phyloP scores from a whole-genome alignment of 2,113 vertebrate genomes.

The Fukomys damarensis region DNA sequence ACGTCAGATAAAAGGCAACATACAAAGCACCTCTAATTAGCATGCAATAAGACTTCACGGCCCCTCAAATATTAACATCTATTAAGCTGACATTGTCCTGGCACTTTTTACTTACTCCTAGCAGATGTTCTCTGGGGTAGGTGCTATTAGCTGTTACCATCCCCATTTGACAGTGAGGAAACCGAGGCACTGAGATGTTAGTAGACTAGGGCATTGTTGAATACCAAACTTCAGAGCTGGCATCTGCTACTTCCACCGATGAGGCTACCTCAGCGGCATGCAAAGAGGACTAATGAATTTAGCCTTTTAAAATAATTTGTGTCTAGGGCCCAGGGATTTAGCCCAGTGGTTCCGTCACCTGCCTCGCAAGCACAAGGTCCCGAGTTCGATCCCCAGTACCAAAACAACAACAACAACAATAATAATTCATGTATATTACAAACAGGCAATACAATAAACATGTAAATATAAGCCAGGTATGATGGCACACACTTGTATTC shows the following conservation, averaged over 20 bases:
- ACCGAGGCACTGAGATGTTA: neutral
- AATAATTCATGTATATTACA: too few relatives aligned
- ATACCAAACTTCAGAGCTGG: neutral
- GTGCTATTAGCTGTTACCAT: neutral
- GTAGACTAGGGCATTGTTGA: neutral
- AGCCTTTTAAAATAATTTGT: neutral
- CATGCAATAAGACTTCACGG: neutral
- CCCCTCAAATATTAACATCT: conserved; percentile 20
- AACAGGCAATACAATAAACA: neutral
- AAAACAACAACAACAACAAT: too few relatives aligned
- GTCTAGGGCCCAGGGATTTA: too few relatives aligned
- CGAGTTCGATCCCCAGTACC: too few relatives aligned
- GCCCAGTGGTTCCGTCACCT: too few relatives aligned
- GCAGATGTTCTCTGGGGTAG: neutral
- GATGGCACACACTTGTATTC: neutral
- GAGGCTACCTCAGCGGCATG: neutral
- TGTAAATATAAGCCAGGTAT: neutral
- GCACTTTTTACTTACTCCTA: neutral
- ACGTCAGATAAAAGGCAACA: neutral
- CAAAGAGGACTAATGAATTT: neutral
- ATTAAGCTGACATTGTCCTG: neutral
- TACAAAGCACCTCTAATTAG: conserved; percentile 64
- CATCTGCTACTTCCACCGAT: rapidly evolving
- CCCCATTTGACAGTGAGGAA: conserved; percentile 37
- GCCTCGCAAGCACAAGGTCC: too few relatives aligned